Evolutionary conservation across 1,140 invertebrate species (phyloP), one percentile per base, ranked within the genome.

Genomic region (Camponotus pennsylvanicus): DNA sequence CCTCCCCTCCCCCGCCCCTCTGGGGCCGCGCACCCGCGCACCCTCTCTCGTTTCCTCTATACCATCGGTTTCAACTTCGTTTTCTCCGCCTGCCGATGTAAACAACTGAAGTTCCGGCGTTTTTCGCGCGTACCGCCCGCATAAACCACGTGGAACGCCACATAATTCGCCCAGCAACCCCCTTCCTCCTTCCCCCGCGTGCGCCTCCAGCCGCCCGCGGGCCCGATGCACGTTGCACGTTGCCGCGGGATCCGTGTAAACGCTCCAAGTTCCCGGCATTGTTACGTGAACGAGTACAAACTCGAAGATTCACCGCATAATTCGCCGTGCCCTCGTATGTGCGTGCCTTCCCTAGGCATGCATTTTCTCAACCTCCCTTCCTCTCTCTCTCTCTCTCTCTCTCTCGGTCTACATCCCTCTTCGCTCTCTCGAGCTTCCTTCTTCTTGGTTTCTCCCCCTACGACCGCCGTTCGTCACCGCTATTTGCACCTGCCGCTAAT

Each of bases 261-360:
- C 79, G 79, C 79, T 69, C 79, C 7, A 83, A 83, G 79, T 83
- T 83, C 79, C 69, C 79, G 79, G 79, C 79, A 83, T 83, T 83
- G 79, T 83, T 83, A 73, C 55, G 69, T 82, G 55, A 37, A 82
- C 67, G 67, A 83, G 69, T 83, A 83, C 73, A 83, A 83, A 83
- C 79, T 83, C 79, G 79, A 83, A 83, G 69, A 83, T 83, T 73
- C 79, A 61, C 69, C 79, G 79, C 79, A 83, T 83, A 83, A 83
- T 83, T 83, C 69, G 59, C 76, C 40, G 40, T 73, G 52, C 55
- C 18, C 77, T 21, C 6, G 32, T 75, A 57, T 63, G 37, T 75
- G 79, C 79, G 69, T 83, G 79, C 79, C 79, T 83, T 83, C 69
- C 69, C 69, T 63, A 83, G 69, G 69, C 79, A 75, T 83, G 79